Percentiles rank a stretch among this genome's conserved stretches.
Evolutionary conservation across 2,797 vertebrate genomes (phyloP).

Genomic region (Limnodromus scolopaceus): DNA sequence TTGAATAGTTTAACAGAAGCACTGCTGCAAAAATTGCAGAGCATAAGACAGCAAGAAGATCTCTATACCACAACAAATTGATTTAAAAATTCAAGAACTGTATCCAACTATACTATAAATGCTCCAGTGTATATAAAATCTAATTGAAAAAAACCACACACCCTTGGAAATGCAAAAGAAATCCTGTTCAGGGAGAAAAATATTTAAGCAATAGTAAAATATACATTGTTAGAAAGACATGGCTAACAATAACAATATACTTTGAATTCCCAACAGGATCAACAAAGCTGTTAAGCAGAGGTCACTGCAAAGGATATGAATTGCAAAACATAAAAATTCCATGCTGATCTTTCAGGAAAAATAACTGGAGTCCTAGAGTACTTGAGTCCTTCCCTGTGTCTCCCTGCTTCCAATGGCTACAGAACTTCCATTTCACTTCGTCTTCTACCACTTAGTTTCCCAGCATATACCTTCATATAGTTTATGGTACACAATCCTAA

Average conservation of each 20-base stretch:
- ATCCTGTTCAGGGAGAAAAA: neutral
- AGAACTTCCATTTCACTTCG: neutral
- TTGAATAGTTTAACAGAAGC: neutral
- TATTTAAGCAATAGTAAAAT: neutral
- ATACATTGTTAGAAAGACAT: neutral
- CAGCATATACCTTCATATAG: neutral
- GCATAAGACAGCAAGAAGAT: neutral
- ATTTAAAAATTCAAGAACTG: neutral
- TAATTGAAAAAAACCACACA: neutral
- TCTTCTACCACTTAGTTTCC: neutral
- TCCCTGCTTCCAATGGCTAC: neutral
- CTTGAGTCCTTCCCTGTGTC: neutral
- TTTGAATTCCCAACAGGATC: neutral
- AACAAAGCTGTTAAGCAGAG: neutral
- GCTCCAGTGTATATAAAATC: neutral
- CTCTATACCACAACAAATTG: neutral
- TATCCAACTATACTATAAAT: neutral
- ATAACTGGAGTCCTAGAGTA: neutral
- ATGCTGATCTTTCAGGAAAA: neutral
- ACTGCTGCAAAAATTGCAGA: neutral
- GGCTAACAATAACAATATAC: neutral
- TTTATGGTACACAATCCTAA: neutral
- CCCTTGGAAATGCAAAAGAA: neutral
- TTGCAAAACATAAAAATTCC: neutral
- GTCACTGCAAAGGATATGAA: neutral